Conservation (phyloP, 2,113 vertebrate genomes). For the Phasianus colchicus region DNA sequence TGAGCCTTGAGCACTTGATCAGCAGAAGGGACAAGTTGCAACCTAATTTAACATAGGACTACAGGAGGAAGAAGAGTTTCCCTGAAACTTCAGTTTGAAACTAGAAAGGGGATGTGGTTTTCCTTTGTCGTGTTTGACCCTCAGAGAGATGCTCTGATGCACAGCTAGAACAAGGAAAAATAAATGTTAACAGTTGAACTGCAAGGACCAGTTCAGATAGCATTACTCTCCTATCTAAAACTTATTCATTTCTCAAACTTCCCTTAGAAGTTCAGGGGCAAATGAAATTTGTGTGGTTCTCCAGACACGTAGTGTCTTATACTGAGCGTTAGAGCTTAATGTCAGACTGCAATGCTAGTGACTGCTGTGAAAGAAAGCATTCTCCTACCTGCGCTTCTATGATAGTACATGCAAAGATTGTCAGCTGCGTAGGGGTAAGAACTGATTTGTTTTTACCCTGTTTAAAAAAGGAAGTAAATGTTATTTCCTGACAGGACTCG, state of each 20-base stretch:
- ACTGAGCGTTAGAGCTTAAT: background rate
- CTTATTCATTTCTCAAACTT: background rate
- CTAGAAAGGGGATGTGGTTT: background rate
- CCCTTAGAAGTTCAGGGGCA: background rate
- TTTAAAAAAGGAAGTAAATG: background rate
- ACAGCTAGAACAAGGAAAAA: slow-evolving; percentile 2
- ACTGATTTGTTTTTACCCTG: background rate
- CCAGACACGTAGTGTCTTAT: background rate
- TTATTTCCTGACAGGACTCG: background rate
- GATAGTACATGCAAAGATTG: background rate
- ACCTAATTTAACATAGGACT: background rate
- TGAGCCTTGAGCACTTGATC: background rate
- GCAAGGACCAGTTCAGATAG: background rate
- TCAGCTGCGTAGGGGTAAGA: background rate
- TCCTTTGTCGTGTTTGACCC: background rate
- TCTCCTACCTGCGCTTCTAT: background rate
- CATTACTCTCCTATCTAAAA: slow-evolving; percentile 4
- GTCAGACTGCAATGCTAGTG: background rate
- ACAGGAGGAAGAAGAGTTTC: background rate
- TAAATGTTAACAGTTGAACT: background rate
- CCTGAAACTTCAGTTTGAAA: background rate
- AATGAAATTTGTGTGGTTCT: background rate
- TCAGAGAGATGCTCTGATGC: background rate
- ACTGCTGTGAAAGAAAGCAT: background rate
- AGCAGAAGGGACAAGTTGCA: background rate